Conservation (phyloP, 2,113 vertebrate genomes). For the Glaucomys volans region DNA sequence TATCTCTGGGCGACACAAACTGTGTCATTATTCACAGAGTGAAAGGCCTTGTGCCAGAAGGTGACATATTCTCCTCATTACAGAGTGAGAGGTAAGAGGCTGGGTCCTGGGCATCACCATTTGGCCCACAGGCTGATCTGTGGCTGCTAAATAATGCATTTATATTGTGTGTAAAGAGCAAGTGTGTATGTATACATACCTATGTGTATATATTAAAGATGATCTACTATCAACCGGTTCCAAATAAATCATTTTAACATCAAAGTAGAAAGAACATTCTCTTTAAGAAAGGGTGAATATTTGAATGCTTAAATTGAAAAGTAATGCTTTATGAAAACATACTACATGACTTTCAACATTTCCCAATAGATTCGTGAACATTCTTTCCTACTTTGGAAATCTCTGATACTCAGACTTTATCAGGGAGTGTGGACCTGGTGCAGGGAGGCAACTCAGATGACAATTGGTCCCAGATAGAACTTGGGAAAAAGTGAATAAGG, state of each 20-base stretch:
- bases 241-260: constrained; percentile 13
- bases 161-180: not conserved
- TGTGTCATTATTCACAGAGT: not conserved
- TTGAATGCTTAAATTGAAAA: not conserved
- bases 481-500: not conserved
- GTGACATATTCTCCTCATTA: not conserved
- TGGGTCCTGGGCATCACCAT: too few relatives aligned
- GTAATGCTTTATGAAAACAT: not conserved
- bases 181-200: too few relatives aligned
- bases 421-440: not conserved
- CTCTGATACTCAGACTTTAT: not conserved
- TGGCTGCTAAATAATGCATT: not conserved
- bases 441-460: too few relatives aligned
- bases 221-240: not conserved
- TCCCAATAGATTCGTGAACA: not conserved
- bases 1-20: not conserved
- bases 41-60: not conserved
- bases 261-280: not conserved
- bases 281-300: not conserved
- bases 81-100: not conserved
- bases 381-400: not conserved
- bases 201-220: not conserved
- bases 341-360: not conserved
- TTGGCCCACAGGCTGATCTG: not conserved
- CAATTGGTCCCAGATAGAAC: not conserved